phyloP scores from a whole-genome alignment of 2,797 vertebrate species.

The Hippoglossus hippoglossus region DNA sequence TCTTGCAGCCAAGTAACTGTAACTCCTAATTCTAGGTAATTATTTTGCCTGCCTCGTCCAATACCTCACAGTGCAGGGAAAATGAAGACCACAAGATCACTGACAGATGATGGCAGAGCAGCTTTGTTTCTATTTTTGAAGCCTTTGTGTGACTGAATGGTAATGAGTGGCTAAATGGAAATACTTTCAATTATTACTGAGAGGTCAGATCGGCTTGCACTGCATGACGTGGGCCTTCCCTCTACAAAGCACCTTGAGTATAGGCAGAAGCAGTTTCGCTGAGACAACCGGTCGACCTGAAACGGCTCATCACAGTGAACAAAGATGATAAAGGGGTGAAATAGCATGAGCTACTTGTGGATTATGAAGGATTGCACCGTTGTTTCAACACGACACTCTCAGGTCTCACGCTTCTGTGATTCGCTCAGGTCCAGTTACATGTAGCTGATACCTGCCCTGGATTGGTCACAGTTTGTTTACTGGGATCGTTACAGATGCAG shows the following conservation, averaged over 20 bases:
- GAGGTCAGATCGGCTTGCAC: constrained; percentile 82
- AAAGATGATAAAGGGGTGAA: constrained; percentile 36
- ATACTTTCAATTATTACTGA: constrained; percentile 90
- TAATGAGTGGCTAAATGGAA: constrained; percentile 84
- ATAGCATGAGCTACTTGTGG: constrained; percentile 40
- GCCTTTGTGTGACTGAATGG: constrained; percentile 65
- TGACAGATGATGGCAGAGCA: constrained; percentile 30
- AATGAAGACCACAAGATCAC: constrained; percentile 20
- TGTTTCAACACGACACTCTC: constrained; percentile 55
- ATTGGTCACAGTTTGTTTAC: constrained; percentile 71
- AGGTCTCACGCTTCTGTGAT: constrained; percentile 67
- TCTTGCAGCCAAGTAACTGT: background rate
- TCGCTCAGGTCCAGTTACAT: constrained; percentile 62
- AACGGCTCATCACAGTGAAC: constrained; percentile 43
- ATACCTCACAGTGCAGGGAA: constrained; percentile 2
- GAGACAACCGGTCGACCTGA: constrained; percentile 25
- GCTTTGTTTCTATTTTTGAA: constrained; percentile 58
- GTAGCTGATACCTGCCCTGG: constrained; percentile 60
- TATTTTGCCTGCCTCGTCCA: constrained; percentile 2
- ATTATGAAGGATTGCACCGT: constrained; percentile 60
- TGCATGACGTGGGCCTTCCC: constrained; percentile 67
- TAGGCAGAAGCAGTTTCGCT: constrained; percentile 35
- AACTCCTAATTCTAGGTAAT: background rate
- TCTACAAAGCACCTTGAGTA: constrained; percentile 65
- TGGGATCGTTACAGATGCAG: constrained; percentile 67